These are phyloP conservation scores for Bunonema sp. DNA, from an alignment of 2,888 invertebrate species.

Conservation along the genomic window DNA sequence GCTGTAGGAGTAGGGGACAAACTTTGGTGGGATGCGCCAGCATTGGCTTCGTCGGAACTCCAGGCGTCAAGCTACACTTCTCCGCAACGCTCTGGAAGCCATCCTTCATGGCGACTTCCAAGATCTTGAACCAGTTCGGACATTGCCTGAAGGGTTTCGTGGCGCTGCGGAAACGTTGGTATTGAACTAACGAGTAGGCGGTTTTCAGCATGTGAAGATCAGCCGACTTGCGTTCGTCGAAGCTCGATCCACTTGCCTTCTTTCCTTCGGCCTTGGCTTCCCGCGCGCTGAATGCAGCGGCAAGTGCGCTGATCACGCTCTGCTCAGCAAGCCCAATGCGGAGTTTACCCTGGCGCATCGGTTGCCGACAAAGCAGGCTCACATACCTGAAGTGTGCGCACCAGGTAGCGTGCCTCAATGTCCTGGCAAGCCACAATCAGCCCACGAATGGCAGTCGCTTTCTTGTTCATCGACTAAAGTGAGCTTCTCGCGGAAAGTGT, in stretches of 20 bases:
- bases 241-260: slow-evolving; percentile 5
- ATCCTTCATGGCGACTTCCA: slow-evolving; percentile 63
- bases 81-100: slow-evolving; percentile 63
- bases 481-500: neutral
- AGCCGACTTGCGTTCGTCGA: slow-evolving; percentile 7
- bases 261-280: slow-evolving; percentile 12
- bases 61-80: slow-evolving; percentile 69
- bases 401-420: slow-evolving; percentile 27
- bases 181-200: slow-evolving; percentile 7
- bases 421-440: slow-evolving; percentile 64
- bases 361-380: neutral
- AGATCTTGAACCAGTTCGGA: slow-evolving; percentile 73
- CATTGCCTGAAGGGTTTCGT: slow-evolving; percentile 61
- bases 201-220: slow-evolving; percentile 11
- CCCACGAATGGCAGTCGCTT: slow-evolving; percentile 74
- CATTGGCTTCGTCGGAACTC: slow-evolving; percentile 88
- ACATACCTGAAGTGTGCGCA: slow-evolving; percentile 20
- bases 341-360: no score
- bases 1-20: neutral
- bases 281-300: slow-evolving; percentile 55
- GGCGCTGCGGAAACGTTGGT: neutral
- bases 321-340: slow-evolving; percentile 92
- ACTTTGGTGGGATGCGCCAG: slow-evolving; percentile 90
- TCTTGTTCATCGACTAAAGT: slow-evolving; percentile 55
- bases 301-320: slow-evolving; percentile 75